Conservation (phyloP, 1,140 invertebrate genomes). For the Ganaspis sp. region DNA sequence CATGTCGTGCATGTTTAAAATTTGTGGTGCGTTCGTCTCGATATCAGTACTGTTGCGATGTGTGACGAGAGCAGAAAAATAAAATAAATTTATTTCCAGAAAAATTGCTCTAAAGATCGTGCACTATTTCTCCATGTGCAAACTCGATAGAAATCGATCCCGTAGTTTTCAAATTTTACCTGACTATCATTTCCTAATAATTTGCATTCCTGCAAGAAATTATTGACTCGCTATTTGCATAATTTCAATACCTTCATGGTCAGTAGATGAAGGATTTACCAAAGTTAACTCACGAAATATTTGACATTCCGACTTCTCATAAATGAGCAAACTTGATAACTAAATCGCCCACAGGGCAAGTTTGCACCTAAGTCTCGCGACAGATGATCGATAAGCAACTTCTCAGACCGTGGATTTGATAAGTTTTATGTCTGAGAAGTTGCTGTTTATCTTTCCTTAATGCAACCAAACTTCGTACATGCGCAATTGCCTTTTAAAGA, state of each 20-base stretch:
- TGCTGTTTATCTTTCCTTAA: not conserved
- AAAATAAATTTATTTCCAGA: not conserved
- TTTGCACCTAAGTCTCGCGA: slow-evolving; percentile 11
- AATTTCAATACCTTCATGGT: not conserved
- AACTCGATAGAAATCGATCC: too few species aligned
- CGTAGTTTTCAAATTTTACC: too few species aligned
- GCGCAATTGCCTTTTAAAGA: not conserved
- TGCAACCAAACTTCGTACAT: not conserved
- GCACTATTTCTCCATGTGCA: not conserved
- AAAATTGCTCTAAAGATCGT: not conserved
- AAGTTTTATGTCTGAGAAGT: slow-evolving; percentile 9
- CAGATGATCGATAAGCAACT: slow-evolving; percentile 20
- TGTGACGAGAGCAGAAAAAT: too few species aligned
- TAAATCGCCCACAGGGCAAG: not conserved
- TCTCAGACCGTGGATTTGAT: not conserved
- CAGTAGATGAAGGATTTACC: not conserved
- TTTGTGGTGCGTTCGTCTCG: slow-evolving; percentile 39
- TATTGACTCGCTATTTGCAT: too few species aligned
- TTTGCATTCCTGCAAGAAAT: too few species aligned
- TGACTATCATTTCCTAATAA: too few species aligned
- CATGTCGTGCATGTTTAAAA: slow-evolving; percentile 44
- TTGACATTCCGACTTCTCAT: slow-evolving; percentile 14
- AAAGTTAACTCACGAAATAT: not conserved
- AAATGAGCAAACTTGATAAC: slow-evolving; percentile 24
- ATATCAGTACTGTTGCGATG: not conserved